Percentiles rank a stretch among this genome's conserved stretches.
phyloP scores from a whole-genome alignment of 2,888 invertebrate species.

The Apocheima hispidaria region DNA sequence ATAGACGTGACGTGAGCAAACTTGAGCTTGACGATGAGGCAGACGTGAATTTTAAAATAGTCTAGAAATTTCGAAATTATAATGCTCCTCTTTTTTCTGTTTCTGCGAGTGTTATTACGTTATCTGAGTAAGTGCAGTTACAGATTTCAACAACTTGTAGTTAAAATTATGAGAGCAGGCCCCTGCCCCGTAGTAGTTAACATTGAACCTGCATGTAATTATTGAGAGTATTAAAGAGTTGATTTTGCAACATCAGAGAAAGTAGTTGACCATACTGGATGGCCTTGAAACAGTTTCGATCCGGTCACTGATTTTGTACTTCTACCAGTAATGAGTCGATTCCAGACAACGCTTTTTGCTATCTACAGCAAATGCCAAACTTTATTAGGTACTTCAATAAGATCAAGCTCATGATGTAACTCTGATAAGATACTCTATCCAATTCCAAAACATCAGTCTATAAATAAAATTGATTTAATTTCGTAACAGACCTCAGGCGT shows the following conservation, averaged over 20 bases:
- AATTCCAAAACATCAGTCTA: neutral
- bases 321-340: constrained; percentile 28
- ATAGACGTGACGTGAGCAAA: constrained; percentile 17
- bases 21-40: constrained; percentile 11
- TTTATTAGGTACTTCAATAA: neutral
- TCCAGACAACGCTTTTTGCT: neutral
- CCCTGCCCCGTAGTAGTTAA: constrained; percentile 7
- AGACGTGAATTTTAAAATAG: constrained; percentile 28
- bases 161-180: constrained; percentile 3
- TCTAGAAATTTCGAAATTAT: constrained; percentile 29
- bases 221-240: constrained; percentile 19
- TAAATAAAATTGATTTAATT: neutral
- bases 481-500: constrained; percentile 9
- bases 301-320: constrained; percentile 26
- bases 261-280: constrained; percentile 40
- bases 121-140: constrained; percentile 5
- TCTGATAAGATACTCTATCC: neutral
- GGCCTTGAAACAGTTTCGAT: constrained; percentile 44
- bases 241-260: constrained; percentile 47
- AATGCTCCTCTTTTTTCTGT: constrained; percentile 9
- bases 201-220: constrained; percentile 22
- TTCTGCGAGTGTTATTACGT: constrained; percentile 10
- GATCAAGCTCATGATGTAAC: neutral
- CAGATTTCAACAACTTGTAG: neutral
- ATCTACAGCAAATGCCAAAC: neutral